Conservation (phyloP, 2,113 vertebrate genomes). For the Pterocles gutturalis region DNA sequence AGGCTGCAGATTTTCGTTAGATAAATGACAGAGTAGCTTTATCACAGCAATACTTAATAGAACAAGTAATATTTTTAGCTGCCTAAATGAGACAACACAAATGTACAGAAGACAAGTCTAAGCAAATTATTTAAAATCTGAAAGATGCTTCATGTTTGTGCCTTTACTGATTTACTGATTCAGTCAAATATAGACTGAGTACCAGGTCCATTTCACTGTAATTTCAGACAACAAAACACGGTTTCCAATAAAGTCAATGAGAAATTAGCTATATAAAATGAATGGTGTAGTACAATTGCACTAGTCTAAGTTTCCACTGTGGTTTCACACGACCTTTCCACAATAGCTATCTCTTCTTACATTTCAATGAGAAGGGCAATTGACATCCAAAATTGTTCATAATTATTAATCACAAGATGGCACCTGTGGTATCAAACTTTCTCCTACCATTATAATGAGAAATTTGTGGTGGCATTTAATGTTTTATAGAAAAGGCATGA, state of each 20-base stretch:
- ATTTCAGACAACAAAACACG: neutral
- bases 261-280: neutral
- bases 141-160: neutral
- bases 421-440: neutral
- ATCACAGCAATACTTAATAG: neutral
- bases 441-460: neutral
- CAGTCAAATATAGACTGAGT: neutral
- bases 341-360: neutral
- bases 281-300: neutral
- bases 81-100: neutral
- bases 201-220: neutral
- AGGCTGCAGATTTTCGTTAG: neutral
- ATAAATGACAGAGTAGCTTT: neutral
- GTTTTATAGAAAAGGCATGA: neutral
- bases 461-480: neutral
- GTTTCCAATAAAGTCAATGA: neutral
- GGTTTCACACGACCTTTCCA: neutral
- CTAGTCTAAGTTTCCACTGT: neutral
- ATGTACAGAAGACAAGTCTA: neutral
- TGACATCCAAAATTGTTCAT: neutral
- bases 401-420: neutral
- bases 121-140: neutral
- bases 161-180: neutral
- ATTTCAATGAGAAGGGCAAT: neutral
- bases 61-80: neutral